Conservation (phyloP, 2,888 invertebrate genomes). For the Pandemis heparana region DNA sequence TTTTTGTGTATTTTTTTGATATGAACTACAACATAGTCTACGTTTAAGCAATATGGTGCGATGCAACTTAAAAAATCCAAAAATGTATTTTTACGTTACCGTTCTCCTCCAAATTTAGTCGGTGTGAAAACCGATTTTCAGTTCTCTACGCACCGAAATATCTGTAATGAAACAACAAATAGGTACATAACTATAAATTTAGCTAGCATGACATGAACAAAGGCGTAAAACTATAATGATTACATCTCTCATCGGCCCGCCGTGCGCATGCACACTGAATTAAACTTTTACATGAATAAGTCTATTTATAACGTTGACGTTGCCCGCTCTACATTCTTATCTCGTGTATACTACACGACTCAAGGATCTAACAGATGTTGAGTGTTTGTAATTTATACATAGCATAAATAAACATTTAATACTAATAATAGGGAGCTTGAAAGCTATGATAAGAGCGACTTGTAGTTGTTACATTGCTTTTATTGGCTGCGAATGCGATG, state of each 20-base stretch:
- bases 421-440: slow-evolving; percentile 31
- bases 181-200: not conserved
- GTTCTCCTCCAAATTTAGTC: no score
- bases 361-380: slow-evolving; percentile 69
- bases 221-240: slow-evolving; percentile 23
- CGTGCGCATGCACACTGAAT: slow-evolving; percentile 68
- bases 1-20: no score
- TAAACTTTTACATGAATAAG: slow-evolving; percentile 74
- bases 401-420: slow-evolving; percentile 36
- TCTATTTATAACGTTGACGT: slow-evolving; percentile 84
- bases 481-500: slow-evolving; percentile 24
- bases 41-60: no score
- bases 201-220: slow-evolving; percentile 10
- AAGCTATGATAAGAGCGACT: slow-evolving; percentile 27
- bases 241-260: slow-evolving; percentile 40
- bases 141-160: no score
- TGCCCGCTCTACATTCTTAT: slow-evolving; percentile 80
- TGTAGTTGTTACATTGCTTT: slow-evolving; percentile 27
- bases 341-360: slow-evolving; percentile 64
- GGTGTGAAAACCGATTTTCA: no score
- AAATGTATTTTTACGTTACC: no score
- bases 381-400: slow-evolving; percentile 31
- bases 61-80: no score
- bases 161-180: not conserved
- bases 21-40: no score